Conservation (phyloP, 2,113 vertebrate genomes). For the Bos javanicus region DNA sequence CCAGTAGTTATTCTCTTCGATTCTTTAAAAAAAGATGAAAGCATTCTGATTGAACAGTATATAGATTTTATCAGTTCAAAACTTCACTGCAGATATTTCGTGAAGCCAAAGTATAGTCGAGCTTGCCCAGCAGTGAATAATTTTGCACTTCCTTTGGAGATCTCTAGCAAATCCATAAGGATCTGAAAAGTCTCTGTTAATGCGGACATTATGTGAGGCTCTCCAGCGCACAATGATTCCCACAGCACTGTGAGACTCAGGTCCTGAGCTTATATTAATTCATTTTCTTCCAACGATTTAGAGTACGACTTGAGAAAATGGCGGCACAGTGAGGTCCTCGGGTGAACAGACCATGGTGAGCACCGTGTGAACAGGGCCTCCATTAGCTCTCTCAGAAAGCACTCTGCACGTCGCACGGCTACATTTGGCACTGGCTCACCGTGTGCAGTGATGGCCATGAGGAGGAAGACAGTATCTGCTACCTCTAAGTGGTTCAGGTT, state of each 20-base stretch:
- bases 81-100: neutral
- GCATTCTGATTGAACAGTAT: neutral
- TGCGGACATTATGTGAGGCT: neutral
- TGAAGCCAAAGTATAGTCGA: neutral
- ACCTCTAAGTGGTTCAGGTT: neutral
- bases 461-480: neutral
- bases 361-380: neutral
- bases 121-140: neutral
- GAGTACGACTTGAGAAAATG: neutral
- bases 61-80: neutral
- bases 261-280: neutral
- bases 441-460: neutral
- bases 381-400: neutral
- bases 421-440: too few species aligned
- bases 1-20: neutral
- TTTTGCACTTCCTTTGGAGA: neutral
- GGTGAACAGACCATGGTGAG: accelerated
- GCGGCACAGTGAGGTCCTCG: too few species aligned
- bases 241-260: neutral
- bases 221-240: neutral
- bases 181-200: neutral
- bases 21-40: conserved; percentile 17
- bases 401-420: neutral
- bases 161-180: neutral
- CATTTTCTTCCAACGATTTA: neutral